Evolutionary conservation across 2,113 vertebrate species (phyloP).

Genomic region (Crotalus viridis): DNA sequence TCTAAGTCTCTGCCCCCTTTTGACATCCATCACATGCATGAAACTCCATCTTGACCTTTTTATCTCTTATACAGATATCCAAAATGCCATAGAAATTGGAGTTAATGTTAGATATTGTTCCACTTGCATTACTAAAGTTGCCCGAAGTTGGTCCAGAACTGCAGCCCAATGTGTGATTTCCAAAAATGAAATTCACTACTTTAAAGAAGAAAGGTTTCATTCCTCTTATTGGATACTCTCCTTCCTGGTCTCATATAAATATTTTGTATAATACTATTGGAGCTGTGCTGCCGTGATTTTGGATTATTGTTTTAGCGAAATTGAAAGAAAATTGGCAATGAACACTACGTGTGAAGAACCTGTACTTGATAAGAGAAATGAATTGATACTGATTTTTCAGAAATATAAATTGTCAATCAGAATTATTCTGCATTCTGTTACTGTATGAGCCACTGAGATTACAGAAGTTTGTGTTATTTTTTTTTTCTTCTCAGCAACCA

Average conservation of each 20-base stretch:
- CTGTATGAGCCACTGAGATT: slow-evolving; percentile 35
- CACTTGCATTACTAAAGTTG: background rate
- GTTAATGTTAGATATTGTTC: background rate
- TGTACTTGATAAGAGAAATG: slow-evolving; percentile 52
- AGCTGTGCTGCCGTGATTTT: slow-evolving; percentile 31
- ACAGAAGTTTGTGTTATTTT: background rate
- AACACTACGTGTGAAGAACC: slow-evolving; percentile 35
- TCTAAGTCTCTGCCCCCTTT: background rate
- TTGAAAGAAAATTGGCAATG: slow-evolving; percentile 39
- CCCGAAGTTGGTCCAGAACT: background rate
- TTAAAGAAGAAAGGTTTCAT: background rate
- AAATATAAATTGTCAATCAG: slow-evolving; percentile 49
- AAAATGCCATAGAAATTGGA: background rate
- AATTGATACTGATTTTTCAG: slow-evolving; percentile 34
- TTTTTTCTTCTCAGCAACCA: slow-evolving; percentile 36
- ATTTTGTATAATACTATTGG: slow-evolving; percentile 13
- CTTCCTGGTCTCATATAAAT: background rate
- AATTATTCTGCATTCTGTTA: slow-evolving; percentile 42
- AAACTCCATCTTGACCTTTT: background rate
- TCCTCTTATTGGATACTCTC: background rate
- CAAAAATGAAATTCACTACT: background rate
- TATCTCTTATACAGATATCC: background rate
- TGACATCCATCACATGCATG: background rate
- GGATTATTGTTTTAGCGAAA: slow-evolving; percentile 46
- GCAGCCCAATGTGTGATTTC: background rate